phyloP scores from a whole-genome alignment of 2,888 invertebrate genomes.

The Drosophila kanekoi region DNA sequence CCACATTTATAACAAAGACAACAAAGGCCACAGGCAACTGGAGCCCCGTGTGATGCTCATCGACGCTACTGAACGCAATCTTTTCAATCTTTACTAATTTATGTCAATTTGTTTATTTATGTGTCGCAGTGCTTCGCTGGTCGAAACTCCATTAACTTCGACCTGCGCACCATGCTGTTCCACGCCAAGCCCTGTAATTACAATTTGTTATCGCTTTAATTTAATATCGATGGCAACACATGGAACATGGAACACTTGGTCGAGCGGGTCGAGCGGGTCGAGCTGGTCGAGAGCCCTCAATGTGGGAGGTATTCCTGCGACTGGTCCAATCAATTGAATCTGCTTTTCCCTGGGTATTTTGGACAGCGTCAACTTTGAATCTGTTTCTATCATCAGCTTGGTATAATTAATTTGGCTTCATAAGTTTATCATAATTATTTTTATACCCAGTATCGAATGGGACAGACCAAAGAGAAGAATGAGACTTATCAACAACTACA shows the following conservation, averaged over 20 bases:
- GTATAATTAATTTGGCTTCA: slow-evolving; percentile 15
- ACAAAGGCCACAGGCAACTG: slow-evolving; percentile 20
- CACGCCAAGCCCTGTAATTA: slow-evolving; percentile 62
- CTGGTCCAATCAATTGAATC: slow-evolving; percentile 26
- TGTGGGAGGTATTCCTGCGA: neutral
- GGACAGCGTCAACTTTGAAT: neutral
- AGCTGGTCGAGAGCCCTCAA: neutral
- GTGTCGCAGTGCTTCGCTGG: slow-evolving; percentile 37
- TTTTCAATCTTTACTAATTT: slow-evolving; percentile 77
- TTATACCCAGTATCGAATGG: neutral
- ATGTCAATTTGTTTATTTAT: slow-evolving; percentile 79
- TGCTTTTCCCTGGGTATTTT: slow-evolving; percentile 18
- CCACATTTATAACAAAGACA: slow-evolving; percentile 60
- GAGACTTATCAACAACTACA: too few relatives aligned
- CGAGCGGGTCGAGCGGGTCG: neutral
- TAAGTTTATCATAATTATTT: slow-evolving; percentile 4
- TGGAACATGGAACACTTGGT: slow-evolving; percentile 6
- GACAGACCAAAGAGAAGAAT: neutral
- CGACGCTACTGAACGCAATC: slow-evolving; percentile 33
- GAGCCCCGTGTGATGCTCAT: slow-evolving; percentile 4
- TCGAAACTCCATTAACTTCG: slow-evolving; percentile 64
- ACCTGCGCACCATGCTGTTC: slow-evolving; percentile 16
- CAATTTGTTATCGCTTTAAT: slow-evolving; percentile 80
- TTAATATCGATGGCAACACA: slow-evolving; percentile 60
- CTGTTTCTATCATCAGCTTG: slow-evolving; percentile 14